These are phyloP conservation scores for Enteromius trimaculatus DNA, from an alignment of 2,797 vertebrate species.

Conservation along the genomic window DNA sequence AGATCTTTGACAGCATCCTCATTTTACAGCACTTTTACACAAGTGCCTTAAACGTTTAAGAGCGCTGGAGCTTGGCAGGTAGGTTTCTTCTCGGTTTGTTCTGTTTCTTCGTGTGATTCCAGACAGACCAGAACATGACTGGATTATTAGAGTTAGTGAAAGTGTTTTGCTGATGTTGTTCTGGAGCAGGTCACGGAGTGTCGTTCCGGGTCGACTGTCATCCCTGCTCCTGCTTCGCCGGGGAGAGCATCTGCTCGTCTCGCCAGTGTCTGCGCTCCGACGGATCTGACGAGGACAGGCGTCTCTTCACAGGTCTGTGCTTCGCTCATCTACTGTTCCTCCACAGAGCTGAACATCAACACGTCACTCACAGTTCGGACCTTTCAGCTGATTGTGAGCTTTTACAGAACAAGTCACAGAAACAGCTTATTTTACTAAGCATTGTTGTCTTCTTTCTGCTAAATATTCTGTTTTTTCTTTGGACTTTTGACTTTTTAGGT, in stretches of 20 bases:
- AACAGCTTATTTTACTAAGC: too few relatives aligned
- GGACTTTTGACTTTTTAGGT: too few relatives aligned
- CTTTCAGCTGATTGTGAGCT: neutral
- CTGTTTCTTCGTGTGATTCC: too few relatives aligned
- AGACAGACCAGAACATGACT: too few relatives aligned
- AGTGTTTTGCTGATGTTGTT: neutral
- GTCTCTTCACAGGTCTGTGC: slow-evolving; percentile 83
- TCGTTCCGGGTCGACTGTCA: slow-evolving; percentile 90
- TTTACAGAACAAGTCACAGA: neutral
- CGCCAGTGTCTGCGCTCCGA: slow-evolving; percentile 83
- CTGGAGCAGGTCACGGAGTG: slow-evolving; percentile 82
- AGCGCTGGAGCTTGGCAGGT: too few relatives aligned
- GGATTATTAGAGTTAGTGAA: too few relatives aligned
- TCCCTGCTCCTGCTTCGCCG: slow-evolving; percentile 90
- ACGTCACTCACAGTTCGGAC: neutral
- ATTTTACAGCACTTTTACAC: too few relatives aligned
- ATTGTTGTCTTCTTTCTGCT: too few relatives aligned
- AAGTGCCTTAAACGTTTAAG: too few relatives aligned
- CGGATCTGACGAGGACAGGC: slow-evolving; percentile 81
- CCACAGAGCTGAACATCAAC: neutral
- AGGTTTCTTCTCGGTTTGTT: too few relatives aligned
- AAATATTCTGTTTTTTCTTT: too few relatives aligned
- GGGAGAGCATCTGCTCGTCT: slow-evolving; percentile 86
- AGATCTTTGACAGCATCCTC: too few relatives aligned
- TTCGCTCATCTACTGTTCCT: neutral